Evolutionary conservation across 2,888 invertebrate genomes (phyloP).

Genomic region (Plusia festucae): DNA sequence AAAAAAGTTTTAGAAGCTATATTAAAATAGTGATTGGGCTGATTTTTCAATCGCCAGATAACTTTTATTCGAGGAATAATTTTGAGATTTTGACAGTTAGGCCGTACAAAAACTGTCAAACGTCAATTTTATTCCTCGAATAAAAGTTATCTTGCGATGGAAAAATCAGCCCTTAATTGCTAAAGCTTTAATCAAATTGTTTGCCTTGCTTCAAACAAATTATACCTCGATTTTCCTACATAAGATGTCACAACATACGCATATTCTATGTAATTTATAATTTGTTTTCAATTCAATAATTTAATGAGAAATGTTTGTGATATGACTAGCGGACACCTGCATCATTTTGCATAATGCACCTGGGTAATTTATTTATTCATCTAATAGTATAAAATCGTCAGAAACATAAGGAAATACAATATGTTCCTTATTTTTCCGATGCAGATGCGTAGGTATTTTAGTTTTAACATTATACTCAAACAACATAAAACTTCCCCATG

Average conservation of each 20-base stretch:
- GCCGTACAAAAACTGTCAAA: too few relatives aligned
- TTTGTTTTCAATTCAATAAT: slow-evolving; percentile 10
- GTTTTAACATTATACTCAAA: too few relatives aligned
- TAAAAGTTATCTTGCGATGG: too few relatives aligned
- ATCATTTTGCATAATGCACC: slow-evolving; percentile 9
- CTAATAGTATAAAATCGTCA: slow-evolving; percentile 22
- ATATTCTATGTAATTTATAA: slow-evolving; percentile 8
- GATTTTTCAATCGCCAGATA: too few relatives aligned
- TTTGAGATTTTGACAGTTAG: too few relatives aligned
- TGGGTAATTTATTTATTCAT: slow-evolving; percentile 20
- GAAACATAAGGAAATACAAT: slow-evolving; percentile 9
- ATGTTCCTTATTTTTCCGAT: slow-evolving; percentile 13
- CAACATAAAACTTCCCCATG: too few relatives aligned
- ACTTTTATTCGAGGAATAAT: too few relatives aligned
- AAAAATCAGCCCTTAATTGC: too few relatives aligned
- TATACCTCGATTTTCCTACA: not conserved
- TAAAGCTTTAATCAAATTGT: not conserved
- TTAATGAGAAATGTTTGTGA: not conserved
- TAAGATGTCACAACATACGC: slow-evolving; percentile 9
- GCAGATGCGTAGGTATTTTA: too few relatives aligned
- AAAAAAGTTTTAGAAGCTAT: too few relatives aligned
- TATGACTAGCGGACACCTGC: slow-evolving; percentile 24
- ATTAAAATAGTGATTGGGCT: too few relatives aligned
- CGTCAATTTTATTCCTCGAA: too few relatives aligned
- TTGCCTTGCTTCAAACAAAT: not conserved